Conservation (phyloP, 2,113 vertebrate species). For the Charina bottae region DNA sequence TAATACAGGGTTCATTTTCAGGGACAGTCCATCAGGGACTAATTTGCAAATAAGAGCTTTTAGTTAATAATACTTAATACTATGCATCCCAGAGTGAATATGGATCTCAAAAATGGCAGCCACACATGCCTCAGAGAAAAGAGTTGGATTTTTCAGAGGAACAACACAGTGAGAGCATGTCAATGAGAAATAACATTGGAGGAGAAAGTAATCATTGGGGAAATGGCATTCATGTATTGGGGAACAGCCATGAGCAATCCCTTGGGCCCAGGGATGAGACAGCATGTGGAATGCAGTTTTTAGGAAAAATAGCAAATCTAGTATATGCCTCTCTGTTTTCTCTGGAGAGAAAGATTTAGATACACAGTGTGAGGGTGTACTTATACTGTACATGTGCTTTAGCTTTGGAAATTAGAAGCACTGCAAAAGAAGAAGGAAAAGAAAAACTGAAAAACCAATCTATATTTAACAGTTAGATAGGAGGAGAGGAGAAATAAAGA, state of each 20-base stretch:
- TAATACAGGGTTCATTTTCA: background rate
- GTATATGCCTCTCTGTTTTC: background rate
- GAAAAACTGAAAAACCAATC: background rate
- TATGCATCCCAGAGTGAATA: background rate
- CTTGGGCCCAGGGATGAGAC: background rate
- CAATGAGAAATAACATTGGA: background rate
- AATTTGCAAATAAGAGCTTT: background rate
- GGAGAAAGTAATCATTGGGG: background rate
- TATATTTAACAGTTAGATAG: background rate
- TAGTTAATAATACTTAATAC: background rate
- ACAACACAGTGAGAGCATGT: background rate
- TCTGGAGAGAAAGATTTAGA: background rate
- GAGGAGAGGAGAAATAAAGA: too few species aligned
- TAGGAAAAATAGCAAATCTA: background rate
- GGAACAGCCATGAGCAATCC: background rate
- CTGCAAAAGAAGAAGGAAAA: background rate
- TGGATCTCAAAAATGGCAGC: background rate
- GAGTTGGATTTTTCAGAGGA: background rate
- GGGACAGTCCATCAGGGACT: background rate
- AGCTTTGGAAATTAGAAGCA: background rate
- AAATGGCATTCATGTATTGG: background rate
- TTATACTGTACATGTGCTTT: too few species aligned
- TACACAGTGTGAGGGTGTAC: background rate
- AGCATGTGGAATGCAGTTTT: background rate
- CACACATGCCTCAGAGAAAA: background rate